Conservation (phyloP, 2,888 invertebrate genomes). For the Cataglyphis rosenhaueri region DNA sequence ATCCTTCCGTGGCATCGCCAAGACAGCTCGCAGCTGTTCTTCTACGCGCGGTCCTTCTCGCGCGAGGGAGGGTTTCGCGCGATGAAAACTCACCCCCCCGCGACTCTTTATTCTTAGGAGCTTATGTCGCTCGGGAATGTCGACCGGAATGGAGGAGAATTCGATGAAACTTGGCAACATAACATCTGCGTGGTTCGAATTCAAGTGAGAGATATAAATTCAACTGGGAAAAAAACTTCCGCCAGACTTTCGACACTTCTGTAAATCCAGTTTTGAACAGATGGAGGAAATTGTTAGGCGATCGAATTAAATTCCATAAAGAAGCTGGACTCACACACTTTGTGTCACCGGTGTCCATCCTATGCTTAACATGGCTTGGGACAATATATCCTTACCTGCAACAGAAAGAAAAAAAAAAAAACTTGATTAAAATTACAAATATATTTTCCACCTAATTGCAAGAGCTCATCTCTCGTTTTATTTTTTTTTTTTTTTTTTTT, state of each 20-base stretch:
- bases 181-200: slow-evolving; percentile 71
- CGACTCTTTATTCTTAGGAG: slow-evolving; percentile 79
- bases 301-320: slow-evolving; percentile 58
- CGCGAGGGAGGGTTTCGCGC: slow-evolving; percentile 50
- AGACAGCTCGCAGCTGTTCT: slow-evolving; percentile 72
- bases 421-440: slow-evolving; percentile 41
- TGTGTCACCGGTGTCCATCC: slow-evolving; percentile 78
- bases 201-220: slow-evolving; percentile 76
- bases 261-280: background rate
- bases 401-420: slow-evolving; percentile 72
- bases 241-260: slow-evolving; percentile 1
- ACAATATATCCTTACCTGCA: slow-evolving; percentile 85
- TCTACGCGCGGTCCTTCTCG: slow-evolving; percentile 58
- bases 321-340: slow-evolving; percentile 81
- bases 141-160: slow-evolving; percentile 55
- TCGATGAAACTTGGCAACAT: slow-evolving; percentile 70
- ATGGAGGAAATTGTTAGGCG: slow-evolving; percentile 7
- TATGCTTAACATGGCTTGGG: slow-evolving; percentile 84
- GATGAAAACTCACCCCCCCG: slow-evolving; percentile 78
- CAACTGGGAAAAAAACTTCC: slow-evolving; percentile 28
- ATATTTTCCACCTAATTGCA: background rate
- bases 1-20: slow-evolving; percentile 56
- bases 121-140: slow-evolving; percentile 64
- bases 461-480: background rate
- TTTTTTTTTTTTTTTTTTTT: background rate